These are phyloP conservation scores for Sclerurus mexicanus DNA, from an alignment of 2,113 vertebrate species.

Conservation along the genomic window DNA sequence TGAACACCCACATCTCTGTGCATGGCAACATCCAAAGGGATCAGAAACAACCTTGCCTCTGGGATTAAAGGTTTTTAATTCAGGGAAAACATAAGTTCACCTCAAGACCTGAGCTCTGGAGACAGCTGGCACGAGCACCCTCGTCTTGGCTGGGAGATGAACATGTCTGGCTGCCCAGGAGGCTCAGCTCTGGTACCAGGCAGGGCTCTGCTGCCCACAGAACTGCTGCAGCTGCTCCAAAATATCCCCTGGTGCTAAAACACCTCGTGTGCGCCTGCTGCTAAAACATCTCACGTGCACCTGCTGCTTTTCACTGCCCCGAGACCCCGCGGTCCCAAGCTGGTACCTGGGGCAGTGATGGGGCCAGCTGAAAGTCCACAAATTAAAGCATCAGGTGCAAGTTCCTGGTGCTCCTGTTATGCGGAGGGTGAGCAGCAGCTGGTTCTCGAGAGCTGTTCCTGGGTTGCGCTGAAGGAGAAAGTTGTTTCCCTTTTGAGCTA, in stretches of 20 bases:
- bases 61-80: not conserved
- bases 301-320: not conserved
- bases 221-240: not conserved
- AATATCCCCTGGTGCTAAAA: not conserved
- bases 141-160: accelerated
- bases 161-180: accelerated
- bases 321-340: accelerated
- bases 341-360: not conserved
- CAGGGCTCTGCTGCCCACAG: not conserved
- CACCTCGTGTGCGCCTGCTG: not conserved
- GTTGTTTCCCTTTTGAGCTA: constrained; percentile 44
- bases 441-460: not conserved
- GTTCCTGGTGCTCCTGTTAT: not conserved
- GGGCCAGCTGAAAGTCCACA: not conserved
- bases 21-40: accelerated
- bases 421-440: accelerated
- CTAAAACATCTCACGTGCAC: not conserved
- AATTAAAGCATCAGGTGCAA: not conserved
- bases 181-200: not conserved
- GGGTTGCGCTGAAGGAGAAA: constrained; percentile 23
- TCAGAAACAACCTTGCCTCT: not conserved
- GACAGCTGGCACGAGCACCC: not conserved
- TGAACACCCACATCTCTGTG: not conserved
- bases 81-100: not conserved
- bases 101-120: not conserved